Evolutionary conservation across 2,888 invertebrate species (phyloP), one percentile per base, ranked within the genome.

Genomic region (Baccha elongata): DNA sequence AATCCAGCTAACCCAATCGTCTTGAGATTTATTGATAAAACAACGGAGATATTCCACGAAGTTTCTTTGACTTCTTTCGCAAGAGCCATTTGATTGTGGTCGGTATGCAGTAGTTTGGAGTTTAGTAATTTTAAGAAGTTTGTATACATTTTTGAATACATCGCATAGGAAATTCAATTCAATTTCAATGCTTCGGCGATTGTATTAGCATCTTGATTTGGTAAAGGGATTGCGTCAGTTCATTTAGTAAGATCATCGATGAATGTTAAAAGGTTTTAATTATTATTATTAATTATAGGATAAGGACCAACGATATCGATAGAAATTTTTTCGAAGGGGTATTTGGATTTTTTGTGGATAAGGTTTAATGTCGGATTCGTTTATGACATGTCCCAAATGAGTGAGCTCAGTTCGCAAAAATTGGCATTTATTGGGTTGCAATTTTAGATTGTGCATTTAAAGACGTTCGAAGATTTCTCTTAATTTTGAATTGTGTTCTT

Each of bases 51-150:
- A 32, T 7, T 32, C 29, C 1, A 32, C 29, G 29, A 32, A 32
- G 29, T 46, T 46, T 21, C 44, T 46, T 19, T 46, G 44, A 1
- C 21, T 46, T 46, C 21, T 46, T 46, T 46, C 21, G 19, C 44
- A 21, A 21, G 21, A 21, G 44, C 21, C 44, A 46, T 46, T 46
- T 46, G 44, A 11, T 46, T 46, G 15, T n/a, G 44, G 44, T 21
- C 21, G 44, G 21, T n/a, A 21, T 19, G 44, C 19, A 44, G 44
- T 44, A 21, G 11, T 21, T 44, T 44, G 44, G 44, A 44, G 44
- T 10, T 42, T 42, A 42, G 19, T 46, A n/a, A 46, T 19, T 46
- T 46, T 46, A 46, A 46, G 44, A 21, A 46, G 44, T 5, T 19
- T 46, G 1, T 23, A 23, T 11, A 52, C 29, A 32, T 32, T 32